These are phyloP conservation scores for Theretra japonica DNA, from an alignment of 2,888 invertebrate species.

Conservation along the genomic window DNA sequence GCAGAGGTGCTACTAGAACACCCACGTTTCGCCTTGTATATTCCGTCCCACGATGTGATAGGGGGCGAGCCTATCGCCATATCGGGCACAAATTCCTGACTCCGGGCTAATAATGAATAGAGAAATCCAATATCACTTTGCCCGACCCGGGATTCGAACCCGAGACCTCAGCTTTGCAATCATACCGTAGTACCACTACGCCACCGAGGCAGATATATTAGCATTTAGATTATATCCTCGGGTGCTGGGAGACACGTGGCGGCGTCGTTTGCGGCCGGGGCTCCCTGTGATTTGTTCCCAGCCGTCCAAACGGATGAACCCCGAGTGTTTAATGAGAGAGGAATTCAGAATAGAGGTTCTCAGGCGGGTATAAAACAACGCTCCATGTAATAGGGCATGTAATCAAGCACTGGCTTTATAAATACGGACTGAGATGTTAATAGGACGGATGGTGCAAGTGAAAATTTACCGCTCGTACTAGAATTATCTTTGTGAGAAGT, in stretches of 20 bases:
- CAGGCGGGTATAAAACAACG: conserved; percentile 19
- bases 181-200: too few relatives aligned
- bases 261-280: conserved; percentile 43
- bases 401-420: conserved; percentile 16
- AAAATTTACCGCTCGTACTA: not conserved
- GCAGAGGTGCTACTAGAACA: too few relatives aligned
- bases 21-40: too few relatives aligned
- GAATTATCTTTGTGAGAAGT: not conserved
- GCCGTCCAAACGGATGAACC: conserved; percentile 43
- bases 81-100: too few relatives aligned
- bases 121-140: too few relatives aligned
- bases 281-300: conserved; percentile 50
- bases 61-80: too few relatives aligned
- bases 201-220: conserved; percentile 73
- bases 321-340: conserved; percentile 48
- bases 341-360: conserved; percentile 35
- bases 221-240: conserved; percentile 77
- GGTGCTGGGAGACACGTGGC: conserved; percentile 58
- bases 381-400: conserved; percentile 14
- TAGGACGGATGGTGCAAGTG: not conserved
- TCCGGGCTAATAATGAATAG: too few relatives aligned
- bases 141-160: too few relatives aligned
- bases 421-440: conserved; percentile 10
- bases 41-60: too few relatives aligned
- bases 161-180: too few relatives aligned